Conservation (phyloP, 2,113 vertebrate species). For the Thamnophis sirtalis region DNA sequence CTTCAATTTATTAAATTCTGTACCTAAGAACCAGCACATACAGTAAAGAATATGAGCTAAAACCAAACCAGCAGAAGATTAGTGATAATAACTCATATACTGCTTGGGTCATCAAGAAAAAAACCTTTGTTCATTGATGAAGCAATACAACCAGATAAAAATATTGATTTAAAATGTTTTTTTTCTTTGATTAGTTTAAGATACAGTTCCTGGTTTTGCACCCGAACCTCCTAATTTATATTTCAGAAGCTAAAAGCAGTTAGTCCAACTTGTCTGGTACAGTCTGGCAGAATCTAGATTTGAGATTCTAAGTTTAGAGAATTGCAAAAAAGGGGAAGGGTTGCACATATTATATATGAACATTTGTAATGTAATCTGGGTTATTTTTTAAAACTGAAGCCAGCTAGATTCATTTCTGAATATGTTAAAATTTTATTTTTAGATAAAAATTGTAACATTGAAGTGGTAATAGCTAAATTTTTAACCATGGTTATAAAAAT, state of each 20-base stretch:
- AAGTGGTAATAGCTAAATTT: background rate
- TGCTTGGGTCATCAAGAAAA: background rate
- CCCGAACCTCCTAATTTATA: background rate
- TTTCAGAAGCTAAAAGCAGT: background rate
- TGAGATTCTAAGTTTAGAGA: background rate
- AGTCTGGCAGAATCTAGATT: background rate
- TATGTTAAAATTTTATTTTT: background rate
- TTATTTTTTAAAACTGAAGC: background rate
- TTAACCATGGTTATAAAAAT: background rate
- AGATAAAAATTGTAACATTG: background rate
- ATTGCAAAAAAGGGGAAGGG: background rate
- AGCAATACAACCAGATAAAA: background rate
- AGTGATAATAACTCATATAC: background rate
- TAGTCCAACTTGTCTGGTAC: background rate
- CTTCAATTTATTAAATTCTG: background rate
- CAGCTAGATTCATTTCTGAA: background rate
- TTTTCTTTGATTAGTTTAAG: background rate
- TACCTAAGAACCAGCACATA: background rate
- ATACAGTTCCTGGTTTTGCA: background rate
- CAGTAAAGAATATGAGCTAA: background rate
- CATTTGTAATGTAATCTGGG: background rate
- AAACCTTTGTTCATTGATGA: background rate
- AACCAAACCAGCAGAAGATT: background rate
- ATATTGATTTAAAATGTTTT: background rate
- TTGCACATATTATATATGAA: background rate